Evolutionary conservation across 2,113 vertebrate genomes (phyloP).

Genomic region (Odocoileus hemionus): DNA sequence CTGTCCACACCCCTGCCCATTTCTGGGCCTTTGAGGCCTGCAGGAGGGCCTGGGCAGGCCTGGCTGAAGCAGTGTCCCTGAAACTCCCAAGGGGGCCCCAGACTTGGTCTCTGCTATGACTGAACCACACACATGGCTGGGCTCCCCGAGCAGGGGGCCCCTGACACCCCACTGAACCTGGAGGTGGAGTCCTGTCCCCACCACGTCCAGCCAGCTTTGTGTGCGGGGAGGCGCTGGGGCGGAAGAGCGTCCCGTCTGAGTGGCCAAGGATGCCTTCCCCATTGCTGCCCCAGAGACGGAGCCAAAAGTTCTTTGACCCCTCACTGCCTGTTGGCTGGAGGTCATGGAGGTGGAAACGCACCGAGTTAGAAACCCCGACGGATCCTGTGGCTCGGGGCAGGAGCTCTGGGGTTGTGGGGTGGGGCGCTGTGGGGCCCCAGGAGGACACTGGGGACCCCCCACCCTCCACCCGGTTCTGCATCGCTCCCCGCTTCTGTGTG

Average conservation of each 20-base stretch:
- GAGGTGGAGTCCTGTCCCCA: accelerated
- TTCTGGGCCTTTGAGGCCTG: accelerated
- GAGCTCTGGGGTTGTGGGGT: too few species aligned
- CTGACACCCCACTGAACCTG: not conserved
- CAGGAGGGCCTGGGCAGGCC: not conserved
- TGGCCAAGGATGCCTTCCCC: not conserved
- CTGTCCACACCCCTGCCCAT: not conserved
- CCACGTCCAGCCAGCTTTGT: accelerated
- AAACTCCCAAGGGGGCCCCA: not conserved
- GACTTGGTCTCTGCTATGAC: not conserved
- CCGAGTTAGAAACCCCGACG: not conserved
- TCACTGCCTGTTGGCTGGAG: not conserved
- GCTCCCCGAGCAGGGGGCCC: not conserved
- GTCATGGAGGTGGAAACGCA: accelerated
- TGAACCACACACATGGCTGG: not conserved
- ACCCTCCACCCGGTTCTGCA: accelerated
- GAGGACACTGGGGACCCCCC: not conserved
- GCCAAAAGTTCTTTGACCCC: not conserved
- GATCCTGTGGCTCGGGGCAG: not conserved
- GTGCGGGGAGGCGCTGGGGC: not conserved
- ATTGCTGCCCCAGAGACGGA: not conserved
- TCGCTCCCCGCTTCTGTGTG: accelerated
- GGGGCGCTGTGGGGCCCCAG: not conserved
- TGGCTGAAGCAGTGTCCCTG: not conserved
- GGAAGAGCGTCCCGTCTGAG: not conserved